phyloP scores from a whole-genome alignment of 1,140 invertebrate species.

The Belonocnema kinseyi region DNA sequence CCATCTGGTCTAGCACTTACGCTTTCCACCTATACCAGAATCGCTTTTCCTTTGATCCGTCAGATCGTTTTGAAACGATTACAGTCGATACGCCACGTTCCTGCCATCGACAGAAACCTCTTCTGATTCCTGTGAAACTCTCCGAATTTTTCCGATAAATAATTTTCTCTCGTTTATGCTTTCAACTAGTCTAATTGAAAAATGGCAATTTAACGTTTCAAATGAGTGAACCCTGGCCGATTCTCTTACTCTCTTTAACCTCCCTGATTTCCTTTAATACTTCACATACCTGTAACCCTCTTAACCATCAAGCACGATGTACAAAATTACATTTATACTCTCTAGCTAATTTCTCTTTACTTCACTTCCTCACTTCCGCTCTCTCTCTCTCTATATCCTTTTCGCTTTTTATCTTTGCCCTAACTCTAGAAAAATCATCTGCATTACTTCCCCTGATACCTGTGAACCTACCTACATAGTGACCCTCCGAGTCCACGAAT shows the following conservation, averaged over 20 bases:
- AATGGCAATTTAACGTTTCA: too few relatives aligned
- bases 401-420: background rate
- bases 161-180: too few relatives aligned
- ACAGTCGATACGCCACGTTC: background rate
- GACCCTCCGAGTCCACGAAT: too few relatives aligned
- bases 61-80: constrained; percentile 13
- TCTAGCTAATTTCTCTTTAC: background rate
- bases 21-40: background rate
- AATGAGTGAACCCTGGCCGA: too few relatives aligned
- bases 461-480: too few relatives aligned
- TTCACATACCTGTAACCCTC: too few relatives aligned
- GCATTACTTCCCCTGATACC: too few relatives aligned
- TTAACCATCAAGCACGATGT: background rate
- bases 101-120: background rate
- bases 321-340: background rate
- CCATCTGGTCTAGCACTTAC: constrained; percentile 10
- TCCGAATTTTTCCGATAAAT: background rate
- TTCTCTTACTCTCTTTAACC: too few relatives aligned
- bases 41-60: constrained; percentile 9
- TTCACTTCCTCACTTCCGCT: background rate
- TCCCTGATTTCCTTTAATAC: too few relatives aligned
- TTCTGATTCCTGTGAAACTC: background rate
- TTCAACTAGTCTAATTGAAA: too few relatives aligned
- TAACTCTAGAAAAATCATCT: too few relatives aligned
- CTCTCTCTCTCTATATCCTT: background rate